Evolutionary conservation across 92 coral and sea anemone species (phyloP), one percentile per base, ranked within the genome.

Genomic region (Diadumene lineata): DNA sequence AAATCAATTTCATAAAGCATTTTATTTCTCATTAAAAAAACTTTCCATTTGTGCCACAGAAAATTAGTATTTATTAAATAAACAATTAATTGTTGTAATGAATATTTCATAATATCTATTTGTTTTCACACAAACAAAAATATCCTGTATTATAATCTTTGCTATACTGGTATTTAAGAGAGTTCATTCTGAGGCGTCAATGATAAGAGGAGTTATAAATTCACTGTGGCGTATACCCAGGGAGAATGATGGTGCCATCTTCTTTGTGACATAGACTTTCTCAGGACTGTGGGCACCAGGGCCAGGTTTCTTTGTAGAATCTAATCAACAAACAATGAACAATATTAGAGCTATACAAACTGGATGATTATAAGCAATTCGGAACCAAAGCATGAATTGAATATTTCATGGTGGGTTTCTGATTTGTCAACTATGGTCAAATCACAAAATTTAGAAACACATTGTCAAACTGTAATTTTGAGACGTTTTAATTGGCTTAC

Each of bases 281-380:
- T 94, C 98, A 66, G 98, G 98, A 81, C 98, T 92, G 91, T 94
- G 97, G 13, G 97, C 97, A n/a, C 98, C 98, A n/a, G 98, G 98
- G 7, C 98, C 98, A 50, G 98, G 98, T 68, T 94, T 94, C 78
- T 78, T 69, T 24, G 98, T 94, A 24, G 92, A 80, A 65, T 94
- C 98, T 91, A 78, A 38, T 38, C 6, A 38, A 38, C 7, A 38
- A 38, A 38, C 6, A 38, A 38, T n/a, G n/a, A n/a, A n/a, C n/a
- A n/a, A n/a, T n/a, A n/a, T n/a, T n/a, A n/a, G n/a, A n/a, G n/a
- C n/a, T n/a, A n/a, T 23, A 17, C 17, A 13, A 16, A 31, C 16
- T 16, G 25, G 19, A 62, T 23, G 68, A 62, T 26, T 18, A 18
- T 15, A n/a, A n/a, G n/a, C n/a, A n/a, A n/a, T n/a, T n/a, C n/a